Conservation (phyloP, 1,140 invertebrate genomes). For the Calosoma granatense region DNA sequence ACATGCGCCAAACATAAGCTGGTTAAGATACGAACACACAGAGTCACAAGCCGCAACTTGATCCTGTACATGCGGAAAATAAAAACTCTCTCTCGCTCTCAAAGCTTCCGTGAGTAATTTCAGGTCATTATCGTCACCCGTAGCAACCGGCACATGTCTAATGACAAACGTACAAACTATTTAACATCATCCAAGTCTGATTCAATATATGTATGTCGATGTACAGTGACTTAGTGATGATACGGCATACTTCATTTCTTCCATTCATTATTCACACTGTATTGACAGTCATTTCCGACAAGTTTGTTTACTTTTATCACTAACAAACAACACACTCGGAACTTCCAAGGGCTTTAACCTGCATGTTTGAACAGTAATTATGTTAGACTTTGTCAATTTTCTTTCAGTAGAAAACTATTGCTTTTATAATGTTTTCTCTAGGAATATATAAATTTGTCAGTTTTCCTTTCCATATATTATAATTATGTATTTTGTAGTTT, state of each 20-base stretch:
- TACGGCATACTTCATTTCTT: neutral
- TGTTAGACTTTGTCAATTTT: too few species aligned
- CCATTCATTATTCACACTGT: neutral
- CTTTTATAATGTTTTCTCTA: too few species aligned
- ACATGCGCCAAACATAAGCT: conserved; percentile 8
- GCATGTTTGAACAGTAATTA: neutral
- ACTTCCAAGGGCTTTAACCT: neutral
- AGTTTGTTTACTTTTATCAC: neutral
- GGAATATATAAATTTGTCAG: too few species aligned
- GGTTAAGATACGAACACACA: neutral
- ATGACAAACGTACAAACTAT: too few species aligned
- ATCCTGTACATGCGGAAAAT: neutral
- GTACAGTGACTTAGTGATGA: too few species aligned
- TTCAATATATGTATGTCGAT: too few species aligned
- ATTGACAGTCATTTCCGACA: neutral
- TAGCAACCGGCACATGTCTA: too few species aligned
- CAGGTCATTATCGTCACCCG: neutral
- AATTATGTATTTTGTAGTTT: too few species aligned
- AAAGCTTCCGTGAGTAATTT: neutral
- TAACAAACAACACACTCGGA: neutral
- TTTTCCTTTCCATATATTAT: too few species aligned
- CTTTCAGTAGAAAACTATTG: too few species aligned
- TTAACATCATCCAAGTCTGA: too few species aligned
- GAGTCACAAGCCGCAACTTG: neutral
- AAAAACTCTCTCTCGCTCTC: neutral